Base-by-base conservation (phyloP, 2,888 invertebrate genomes). In the Parapristionchus giblindavisi region DNA sequence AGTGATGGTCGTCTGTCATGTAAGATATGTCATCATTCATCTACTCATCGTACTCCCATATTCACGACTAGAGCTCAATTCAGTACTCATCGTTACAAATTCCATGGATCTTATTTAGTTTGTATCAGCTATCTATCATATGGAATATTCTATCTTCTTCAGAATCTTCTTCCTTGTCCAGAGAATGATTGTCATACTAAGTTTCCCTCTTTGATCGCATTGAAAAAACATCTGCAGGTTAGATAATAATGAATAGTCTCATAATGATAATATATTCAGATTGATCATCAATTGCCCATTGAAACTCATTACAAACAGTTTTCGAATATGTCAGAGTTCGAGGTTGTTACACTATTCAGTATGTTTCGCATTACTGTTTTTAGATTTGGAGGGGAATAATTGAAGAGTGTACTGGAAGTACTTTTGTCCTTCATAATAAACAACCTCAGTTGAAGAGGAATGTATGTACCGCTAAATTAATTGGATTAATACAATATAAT, bases 151-250 rank as follows among this genome's bases (percentile, higher is more conserved):
- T 6, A n/a, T 54, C 24, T 21, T 14, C 54, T 48, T 32, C n/a
- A 68, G 68, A 68, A 68, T 68, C 24, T 52, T 11, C 52, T 68
- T 0, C 68, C 48, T 27, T 68, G 68, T 36, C 68, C 68, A 6
- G 65, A 65, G 4, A 5, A 27, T 17, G 36, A 68, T 11, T 68
- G 51, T 36, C 11, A 51, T 52, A 32, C 11, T 24, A 32, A 51
- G 52, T 68, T 68, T 24, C 27, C 68, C 6, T 68, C 68, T 1
- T 36, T 68, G 32, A n/a, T 68, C 36, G 52, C 68, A 17, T 32
- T 68, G 17, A 68, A 68, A 36, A 68, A 52, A 32, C 68, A 68
- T 52, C 68, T 68, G 11, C 68, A 68, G 68, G 68, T 68, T 6
- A 27, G 11, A 43, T 17, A 40, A 27, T 3, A 24, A 14, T 24